These are phyloP conservation scores for Neuroscelio doddi DNA, from an alignment of 2,888 invertebrate genomes.

Conservation along the genomic window DNA sequence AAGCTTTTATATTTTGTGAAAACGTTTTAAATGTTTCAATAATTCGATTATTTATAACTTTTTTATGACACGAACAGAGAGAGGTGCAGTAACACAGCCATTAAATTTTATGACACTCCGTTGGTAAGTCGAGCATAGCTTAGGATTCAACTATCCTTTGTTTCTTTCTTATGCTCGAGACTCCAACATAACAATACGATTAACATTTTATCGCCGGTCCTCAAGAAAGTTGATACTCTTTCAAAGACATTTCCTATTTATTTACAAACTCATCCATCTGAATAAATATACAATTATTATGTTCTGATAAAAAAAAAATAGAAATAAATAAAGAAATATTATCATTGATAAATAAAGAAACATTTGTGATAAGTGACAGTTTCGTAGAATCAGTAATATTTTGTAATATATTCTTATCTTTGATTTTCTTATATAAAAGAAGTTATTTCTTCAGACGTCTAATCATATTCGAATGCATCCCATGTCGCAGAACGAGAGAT, in stretches of 20 bases:
- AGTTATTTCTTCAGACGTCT: too few relatives aligned
- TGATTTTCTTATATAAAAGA: too few relatives aligned
- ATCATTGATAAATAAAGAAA: too few relatives aligned
- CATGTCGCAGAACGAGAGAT: slow-evolving; percentile 14
- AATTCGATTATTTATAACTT: slow-evolving; percentile 8
- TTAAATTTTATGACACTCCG: slow-evolving; percentile 27
- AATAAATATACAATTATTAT: too few relatives aligned
- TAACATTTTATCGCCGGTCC: slow-evolving; percentile 7
- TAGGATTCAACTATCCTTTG: slow-evolving; percentile 18
- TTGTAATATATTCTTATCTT: too few relatives aligned
- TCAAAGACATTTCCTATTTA: background rate
- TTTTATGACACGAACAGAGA: slow-evolving; percentile 15
- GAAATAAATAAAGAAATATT: too few relatives aligned
- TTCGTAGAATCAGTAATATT: too few relatives aligned
- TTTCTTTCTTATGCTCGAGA: slow-evolving; percentile 21
- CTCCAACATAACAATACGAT: slow-evolving; percentile 23
- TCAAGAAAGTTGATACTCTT: slow-evolving; percentile 1
- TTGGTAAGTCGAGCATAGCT: slow-evolving; percentile 9
- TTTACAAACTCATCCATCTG: too few relatives aligned
- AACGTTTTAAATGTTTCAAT: background rate
- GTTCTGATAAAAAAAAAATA: too few relatives aligned
- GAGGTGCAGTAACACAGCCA: slow-evolving; percentile 25
- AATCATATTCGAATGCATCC: slow-evolving; percentile 10
- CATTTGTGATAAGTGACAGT: too few relatives aligned
- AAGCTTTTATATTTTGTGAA: too few relatives aligned